phyloP scores from a whole-genome alignment of 2,113 vertebrate genomes.

The Anoura caudifer region DNA sequence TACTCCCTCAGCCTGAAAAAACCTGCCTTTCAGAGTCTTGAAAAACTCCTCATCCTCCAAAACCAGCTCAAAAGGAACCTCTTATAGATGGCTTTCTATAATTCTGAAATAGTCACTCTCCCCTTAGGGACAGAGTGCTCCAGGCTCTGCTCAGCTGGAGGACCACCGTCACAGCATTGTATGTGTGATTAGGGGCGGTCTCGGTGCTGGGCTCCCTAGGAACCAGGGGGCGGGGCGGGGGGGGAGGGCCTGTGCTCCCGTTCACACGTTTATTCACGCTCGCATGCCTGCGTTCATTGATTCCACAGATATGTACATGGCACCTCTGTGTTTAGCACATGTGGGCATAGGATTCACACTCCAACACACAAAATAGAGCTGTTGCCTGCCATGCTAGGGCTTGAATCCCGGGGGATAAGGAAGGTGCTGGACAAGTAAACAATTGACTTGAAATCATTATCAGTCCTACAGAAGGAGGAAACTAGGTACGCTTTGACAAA shows the following conservation, averaged over 20 bases:
- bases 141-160: not conserved
- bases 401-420: not conserved
- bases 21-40: not conserved
- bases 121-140: not conserved
- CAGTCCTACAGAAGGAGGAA: not conserved
- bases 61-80: not conserved
- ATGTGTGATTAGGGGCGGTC: not conserved
- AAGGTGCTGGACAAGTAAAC: not conserved
- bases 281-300: not conserved
- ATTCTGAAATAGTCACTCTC: not conserved
- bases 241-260: not conserved
- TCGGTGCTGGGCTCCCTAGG: not conserved
- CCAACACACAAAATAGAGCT: not conserved
- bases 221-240: accelerated
- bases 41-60: not conserved
- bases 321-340: not conserved
- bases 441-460: not conserved
- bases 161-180: not conserved
- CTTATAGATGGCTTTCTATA: not conserved
- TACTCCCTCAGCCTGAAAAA: not conserved
- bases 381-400: not conserved
- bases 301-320: not conserved
- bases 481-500: not conserved
- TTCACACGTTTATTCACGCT: not conserved
- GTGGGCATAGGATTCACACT: too few relatives aligned